A percentile compares a stretch with the other conserved stretches of the same genome.
Evolutionary conservation across 2,113 vertebrate genomes (phyloP).

Genomic region (Chauna torquata): DNA sequence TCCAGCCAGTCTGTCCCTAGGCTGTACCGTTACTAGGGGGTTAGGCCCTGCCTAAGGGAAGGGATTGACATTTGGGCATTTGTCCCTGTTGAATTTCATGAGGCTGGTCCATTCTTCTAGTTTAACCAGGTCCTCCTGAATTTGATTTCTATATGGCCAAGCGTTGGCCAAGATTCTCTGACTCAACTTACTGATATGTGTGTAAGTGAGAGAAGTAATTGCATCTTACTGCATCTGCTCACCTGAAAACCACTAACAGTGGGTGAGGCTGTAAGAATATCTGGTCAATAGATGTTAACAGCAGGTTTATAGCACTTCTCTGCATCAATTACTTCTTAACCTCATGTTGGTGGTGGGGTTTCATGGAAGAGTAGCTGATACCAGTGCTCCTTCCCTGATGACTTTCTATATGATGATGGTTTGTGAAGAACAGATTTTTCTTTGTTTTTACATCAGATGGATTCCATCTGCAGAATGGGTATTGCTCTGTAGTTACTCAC

Average conservation of each 20-base stretch:
- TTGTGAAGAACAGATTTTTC: background rate
- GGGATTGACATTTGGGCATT: background rate
- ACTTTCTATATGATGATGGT: background rate
- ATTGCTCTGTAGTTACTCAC: background rate
- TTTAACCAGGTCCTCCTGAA: background rate
- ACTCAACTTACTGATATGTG: background rate
- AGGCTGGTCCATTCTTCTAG: background rate
- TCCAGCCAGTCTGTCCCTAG: background rate
- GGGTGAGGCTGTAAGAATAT: background rate
- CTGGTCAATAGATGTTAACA: background rate
- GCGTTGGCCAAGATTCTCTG: background rate
- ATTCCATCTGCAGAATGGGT: background rate
- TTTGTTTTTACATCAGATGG: background rate
- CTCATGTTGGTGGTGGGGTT: background rate
- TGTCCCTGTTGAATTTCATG: background rate
- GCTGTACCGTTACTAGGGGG: background rate
- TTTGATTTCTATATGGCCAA: background rate
- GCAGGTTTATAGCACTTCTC: background rate
- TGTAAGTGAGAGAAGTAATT: background rate
- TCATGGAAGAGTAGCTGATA: background rate
- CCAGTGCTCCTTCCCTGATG: fast-evolving
- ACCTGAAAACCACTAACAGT: background rate
- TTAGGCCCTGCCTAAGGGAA: background rate
- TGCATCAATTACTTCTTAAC: fast-evolving
- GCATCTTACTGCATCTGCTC: background rate